A percentile compares a stretch with the other conserved stretches of the same genome.
Conservation (phyloP, 2,888 invertebrate genomes). For the Frankliniella intonsa region DNA sequence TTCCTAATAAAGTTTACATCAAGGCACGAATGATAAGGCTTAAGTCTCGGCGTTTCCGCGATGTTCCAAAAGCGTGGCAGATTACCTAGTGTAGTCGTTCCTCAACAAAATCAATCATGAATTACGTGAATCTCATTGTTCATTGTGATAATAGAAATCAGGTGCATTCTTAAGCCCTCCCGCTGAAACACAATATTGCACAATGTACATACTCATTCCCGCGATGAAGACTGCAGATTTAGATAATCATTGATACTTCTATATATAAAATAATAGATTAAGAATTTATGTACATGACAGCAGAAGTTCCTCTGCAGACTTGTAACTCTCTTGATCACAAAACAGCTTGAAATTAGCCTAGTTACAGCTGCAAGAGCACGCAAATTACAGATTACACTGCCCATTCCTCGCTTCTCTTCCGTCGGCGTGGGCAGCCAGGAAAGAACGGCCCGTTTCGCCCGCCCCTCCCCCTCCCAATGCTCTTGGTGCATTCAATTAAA, state of each 20-base stretch:
- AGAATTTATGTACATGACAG: neutral
- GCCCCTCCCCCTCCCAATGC: too few species aligned
- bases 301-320: neutral
- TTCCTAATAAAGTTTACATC: neutral
- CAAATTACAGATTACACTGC: too few species aligned
- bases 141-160: neutral
- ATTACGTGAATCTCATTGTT: neutral
- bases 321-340: too few species aligned
- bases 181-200: too few species aligned
- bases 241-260: neutral
- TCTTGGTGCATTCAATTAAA: too few species aligned
- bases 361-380: too few species aligned
- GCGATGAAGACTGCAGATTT: neutral
- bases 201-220: too few species aligned
- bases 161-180: too few species aligned
- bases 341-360: too few species aligned
- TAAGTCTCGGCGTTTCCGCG: neutral
- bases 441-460: too few species aligned
- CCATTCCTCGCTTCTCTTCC: too few species aligned
- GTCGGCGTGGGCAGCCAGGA: too few species aligned
- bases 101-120: neutral
- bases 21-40: conserved; percentile 18
- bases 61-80: neutral
- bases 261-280: neutral
- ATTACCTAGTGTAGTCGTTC: neutral